These are phyloP conservation scores for Nothocercus nigrocapillus DNA, from an alignment of 2,113 vertebrate genomes.

Conservation along the genomic window DNA sequence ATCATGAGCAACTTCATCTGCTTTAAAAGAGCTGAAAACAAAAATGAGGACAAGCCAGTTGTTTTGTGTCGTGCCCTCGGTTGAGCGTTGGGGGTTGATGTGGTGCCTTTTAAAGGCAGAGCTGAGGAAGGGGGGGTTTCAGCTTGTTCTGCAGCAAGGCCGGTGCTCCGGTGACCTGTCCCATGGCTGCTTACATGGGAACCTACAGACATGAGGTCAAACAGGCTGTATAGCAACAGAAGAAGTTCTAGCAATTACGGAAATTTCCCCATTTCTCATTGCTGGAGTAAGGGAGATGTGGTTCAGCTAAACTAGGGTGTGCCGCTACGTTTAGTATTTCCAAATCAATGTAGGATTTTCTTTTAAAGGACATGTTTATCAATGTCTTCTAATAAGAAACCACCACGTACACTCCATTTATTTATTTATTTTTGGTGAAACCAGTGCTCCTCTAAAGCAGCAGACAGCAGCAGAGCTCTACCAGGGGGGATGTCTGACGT, in stretches of 20 bases:
- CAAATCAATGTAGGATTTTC: neutral
- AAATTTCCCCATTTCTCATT: neutral
- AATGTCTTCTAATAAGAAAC: neutral
- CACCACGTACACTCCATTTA: neutral
- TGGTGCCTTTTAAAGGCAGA: neutral
- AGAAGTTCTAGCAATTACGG: too few species aligned
- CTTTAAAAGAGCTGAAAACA: neutral
- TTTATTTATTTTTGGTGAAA: neutral
- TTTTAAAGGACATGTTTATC: neutral
- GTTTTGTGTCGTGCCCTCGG: neutral
- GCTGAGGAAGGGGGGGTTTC: neutral
- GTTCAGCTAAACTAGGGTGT: neutral
- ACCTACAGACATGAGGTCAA: neutral
- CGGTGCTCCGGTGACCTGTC: neutral
- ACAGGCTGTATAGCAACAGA: neutral
- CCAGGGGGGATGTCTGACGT: neutral
- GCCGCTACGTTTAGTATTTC: neutral
- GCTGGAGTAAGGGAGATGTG: neutral
- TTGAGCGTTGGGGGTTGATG: neutral
- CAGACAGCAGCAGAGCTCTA: neutral
- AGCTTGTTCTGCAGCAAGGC: neutral
- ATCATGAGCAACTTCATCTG: slow-evolving; percentile 20
- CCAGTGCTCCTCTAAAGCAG: neutral
- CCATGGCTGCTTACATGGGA: neutral
- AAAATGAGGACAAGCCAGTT: neutral